phyloP scores from a whole-genome alignment of 2,888 invertebrate species.

The Alviniconcha strummeri region DNA sequence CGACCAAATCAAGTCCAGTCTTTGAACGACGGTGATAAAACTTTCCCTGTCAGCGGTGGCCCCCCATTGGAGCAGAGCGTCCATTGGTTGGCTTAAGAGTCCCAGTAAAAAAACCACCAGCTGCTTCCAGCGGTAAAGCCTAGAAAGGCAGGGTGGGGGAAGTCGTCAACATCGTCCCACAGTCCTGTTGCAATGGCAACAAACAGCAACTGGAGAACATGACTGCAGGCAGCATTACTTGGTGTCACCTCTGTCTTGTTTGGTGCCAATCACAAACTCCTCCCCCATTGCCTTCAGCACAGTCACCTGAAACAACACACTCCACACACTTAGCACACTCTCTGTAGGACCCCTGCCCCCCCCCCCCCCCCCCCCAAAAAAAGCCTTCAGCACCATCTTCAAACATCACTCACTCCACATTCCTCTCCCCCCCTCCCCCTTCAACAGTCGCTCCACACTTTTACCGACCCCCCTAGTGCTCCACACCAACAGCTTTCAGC shows the following conservation, averaged over 20 bases:
- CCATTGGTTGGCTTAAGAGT: background rate
- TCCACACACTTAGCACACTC: too few species aligned
- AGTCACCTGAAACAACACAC: constrained; percentile 44
- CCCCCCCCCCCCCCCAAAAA: too few species aligned
- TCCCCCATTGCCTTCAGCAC: constrained; percentile 52
- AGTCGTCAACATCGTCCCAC: too few species aligned
- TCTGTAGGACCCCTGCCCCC: too few species aligned
- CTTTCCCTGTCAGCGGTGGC: constrained; percentile 3
- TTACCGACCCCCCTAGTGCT: too few species aligned
- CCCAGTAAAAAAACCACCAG: background rate
- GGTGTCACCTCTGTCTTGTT: background rate
- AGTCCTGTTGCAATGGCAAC: background rate
- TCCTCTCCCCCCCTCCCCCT: too few species aligned
- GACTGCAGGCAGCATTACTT: background rate
- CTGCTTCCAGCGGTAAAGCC: background rate
- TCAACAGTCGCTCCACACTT: too few species aligned
- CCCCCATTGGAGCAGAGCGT: background rate
- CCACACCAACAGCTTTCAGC: too few species aligned
- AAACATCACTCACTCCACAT: too few species aligned
- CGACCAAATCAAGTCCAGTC: too few species aligned
- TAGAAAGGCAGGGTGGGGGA: background rate
- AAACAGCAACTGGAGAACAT: background rate
- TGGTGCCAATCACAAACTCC: constrained; percentile 43
- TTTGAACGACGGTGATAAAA: background rate
- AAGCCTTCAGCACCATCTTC: too few species aligned